Evolutionary conservation across 2,113 vertebrate genomes (phyloP), one percentile per base, ranked within the genome.

Genomic region (Panthera uncia): DNA sequence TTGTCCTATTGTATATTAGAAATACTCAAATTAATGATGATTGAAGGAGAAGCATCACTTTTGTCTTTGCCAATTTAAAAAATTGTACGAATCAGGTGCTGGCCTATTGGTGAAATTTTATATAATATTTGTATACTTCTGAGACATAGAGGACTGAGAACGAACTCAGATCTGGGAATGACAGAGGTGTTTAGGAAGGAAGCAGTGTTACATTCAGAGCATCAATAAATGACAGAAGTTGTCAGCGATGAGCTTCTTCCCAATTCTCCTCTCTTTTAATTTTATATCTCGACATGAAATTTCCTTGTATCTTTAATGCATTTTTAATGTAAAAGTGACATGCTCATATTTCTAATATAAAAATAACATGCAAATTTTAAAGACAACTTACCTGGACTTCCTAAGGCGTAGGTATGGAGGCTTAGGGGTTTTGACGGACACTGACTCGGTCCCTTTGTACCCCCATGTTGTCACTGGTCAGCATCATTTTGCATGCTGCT

Each of bases 261-360:
- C 52, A 25, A 38, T 71, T 82, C 25, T 74, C 6, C 18, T 23
- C 61, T 94, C 52, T 79, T 27, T 50, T 36, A 41, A 78, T 84
- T 90, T 78, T 78, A 25, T 68, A 63, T 82, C 33, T 66, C 29
- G n/a, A 50, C 23, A 6, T 78, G 71, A 88, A 48, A 66, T 91
- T 87, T 91, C n/a, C 45, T 48, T 68, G 3, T 76, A n/a, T 83
- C 45, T 57, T 82, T 27, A 88, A 68, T 63, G 27, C 33, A 23
- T 71, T 73, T 94, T 81, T 76, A 68, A 45, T 82, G 50, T 87
- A 86, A 89, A 89, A 92, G 63, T 83, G 84, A n/a, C n/a, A 13
- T 74, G 23, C 31, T 65, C 13, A 10, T 68, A 1, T 61, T 88
- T 95, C 96, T 61, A 45, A 85, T 23, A 27, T 61, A 36, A 81